Percentiles rank a stretch among this genome's conserved stretches.
Conservation (phyloP, 2,113 vertebrate genomes). For the Anas platyrhynchos region DNA sequence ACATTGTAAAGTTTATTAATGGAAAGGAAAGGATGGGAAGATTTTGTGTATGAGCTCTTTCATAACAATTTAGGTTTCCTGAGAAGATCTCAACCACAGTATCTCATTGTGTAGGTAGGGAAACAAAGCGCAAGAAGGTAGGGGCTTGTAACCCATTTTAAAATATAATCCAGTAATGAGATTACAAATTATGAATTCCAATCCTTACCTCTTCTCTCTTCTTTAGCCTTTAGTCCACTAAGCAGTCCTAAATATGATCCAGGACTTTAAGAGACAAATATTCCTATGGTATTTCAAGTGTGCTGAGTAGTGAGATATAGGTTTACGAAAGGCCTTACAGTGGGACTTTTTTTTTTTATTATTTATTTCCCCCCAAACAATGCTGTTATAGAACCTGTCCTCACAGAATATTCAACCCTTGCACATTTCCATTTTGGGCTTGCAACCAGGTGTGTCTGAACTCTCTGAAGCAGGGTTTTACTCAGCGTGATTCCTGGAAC, state of each 20-base stretch:
- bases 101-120: background rate
- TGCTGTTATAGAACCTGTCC: conserved; percentile 43
- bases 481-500: conserved; percentile 62
- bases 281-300: conserved; percentile 7
- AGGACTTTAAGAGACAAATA: background rate
- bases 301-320: conserved; percentile 25
- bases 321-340: background rate
- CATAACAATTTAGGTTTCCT: background rate
- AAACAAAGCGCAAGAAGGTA: background rate
- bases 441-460: conserved; percentile 59
- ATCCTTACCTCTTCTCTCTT: background rate
- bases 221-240: background rate
- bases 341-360: background rate
- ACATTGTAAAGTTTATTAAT: background rate
- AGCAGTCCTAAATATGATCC: background rate
- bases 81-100: background rate
- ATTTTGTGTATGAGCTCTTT: background rate
- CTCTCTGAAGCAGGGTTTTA: conserved; percentile 34
- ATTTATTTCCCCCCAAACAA: conserved; percentile 10
- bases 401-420: conserved; percentile 49
- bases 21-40: background rate
- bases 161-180: background rate
- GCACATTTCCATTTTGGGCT: conserved; percentile 68
- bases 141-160: background rate
- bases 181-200: background rate